Conservation (phyloP, 2,113 vertebrate genomes). For the Garra rufa region DNA sequence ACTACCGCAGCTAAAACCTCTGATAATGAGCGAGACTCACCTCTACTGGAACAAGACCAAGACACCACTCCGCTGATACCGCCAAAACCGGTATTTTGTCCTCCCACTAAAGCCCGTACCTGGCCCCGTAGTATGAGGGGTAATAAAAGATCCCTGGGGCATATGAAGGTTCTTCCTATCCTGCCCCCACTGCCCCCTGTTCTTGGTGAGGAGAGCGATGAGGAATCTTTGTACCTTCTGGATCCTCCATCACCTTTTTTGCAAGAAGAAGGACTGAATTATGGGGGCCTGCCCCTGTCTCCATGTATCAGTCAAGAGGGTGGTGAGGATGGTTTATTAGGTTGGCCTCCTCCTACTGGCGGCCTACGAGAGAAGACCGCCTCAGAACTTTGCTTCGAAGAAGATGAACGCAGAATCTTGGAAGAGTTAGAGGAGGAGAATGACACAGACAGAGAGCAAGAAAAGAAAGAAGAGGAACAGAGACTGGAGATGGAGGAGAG, state of each 20-base stretch:
- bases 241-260: conserved; percentile 80
- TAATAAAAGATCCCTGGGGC: conserved; percentile 65
- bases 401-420: conserved; percentile 90
- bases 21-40: conserved; percentile 76
- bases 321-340: conserved; percentile 79
- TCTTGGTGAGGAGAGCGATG: conserved; percentile 74
- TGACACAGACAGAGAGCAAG: conserved; percentile 57
- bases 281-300: conserved; percentile 80
- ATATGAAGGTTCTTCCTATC: conserved; percentile 66
- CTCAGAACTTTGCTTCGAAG: conserved; percentile 95
- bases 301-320: conserved; percentile 91
- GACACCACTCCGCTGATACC: conserved; percentile 73
- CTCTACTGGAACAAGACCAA: conserved; percentile 74
- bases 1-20: conserved; percentile 63
- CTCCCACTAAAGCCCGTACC: conserved; percentile 79
- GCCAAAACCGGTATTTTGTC: conserved; percentile 78
- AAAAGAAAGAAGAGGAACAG: conserved; percentile 67
- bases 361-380: conserved; percentile 88
- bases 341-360: conserved; percentile 73
- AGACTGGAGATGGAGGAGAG: conserved; percentile 78
- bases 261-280: conserved; percentile 68
- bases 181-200: conserved; percentile 76
- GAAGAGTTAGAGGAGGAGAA: conserved; percentile 79
- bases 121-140: conserved; percentile 78
- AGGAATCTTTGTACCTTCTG: conserved; percentile 76